These are phyloP conservation scores for Pteruthius melanotis DNA, from an alignment of 2,113 vertebrate species.

Conservation along the genomic window DNA sequence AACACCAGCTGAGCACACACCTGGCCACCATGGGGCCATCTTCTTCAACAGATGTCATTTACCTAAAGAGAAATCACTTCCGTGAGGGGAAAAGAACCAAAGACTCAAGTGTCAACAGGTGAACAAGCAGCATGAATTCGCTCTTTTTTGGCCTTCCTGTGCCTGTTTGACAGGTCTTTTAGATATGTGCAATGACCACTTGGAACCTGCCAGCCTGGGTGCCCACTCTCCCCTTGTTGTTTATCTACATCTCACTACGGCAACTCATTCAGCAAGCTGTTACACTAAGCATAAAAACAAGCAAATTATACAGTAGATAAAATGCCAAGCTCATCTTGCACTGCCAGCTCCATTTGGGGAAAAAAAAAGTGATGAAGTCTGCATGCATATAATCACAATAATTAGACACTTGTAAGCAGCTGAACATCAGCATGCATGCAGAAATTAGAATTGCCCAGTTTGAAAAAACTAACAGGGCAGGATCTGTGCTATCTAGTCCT, in stretches of 20 bases:
- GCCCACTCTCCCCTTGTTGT: neutral
- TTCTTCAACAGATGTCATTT: neutral
- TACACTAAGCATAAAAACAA: conserved; percentile 45
- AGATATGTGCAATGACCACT: neutral
- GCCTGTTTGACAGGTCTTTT: neutral
- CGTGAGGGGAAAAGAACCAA: accelerated
- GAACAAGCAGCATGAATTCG: neutral
- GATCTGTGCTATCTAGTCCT: neutral
- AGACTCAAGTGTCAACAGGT: neutral
- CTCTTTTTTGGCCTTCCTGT: neutral
- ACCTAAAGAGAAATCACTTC: neutral
- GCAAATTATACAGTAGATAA: conserved; percentile 25
- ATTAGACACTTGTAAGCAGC: conserved; percentile 54
- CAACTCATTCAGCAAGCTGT: conserved; percentile 36
- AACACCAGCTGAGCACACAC: neutral
- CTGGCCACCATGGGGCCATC: accelerated
- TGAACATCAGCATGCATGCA: conserved; percentile 4
- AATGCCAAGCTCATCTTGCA: conserved; percentile 21
- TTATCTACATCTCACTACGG: neutral
- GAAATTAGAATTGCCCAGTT: conserved; percentile 43
- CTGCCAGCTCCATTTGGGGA: conserved; percentile 20
- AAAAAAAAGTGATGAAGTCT: conserved; percentile 42
- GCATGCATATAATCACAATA: conserved; percentile 51
- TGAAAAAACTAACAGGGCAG: neutral
- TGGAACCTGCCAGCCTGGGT: neutral